These are phyloP conservation scores for Beroe forskalii DNA, from an alignment of 37 sponge, comb jelly and placozoan genomes.

Conservation along the genomic window DNA sequence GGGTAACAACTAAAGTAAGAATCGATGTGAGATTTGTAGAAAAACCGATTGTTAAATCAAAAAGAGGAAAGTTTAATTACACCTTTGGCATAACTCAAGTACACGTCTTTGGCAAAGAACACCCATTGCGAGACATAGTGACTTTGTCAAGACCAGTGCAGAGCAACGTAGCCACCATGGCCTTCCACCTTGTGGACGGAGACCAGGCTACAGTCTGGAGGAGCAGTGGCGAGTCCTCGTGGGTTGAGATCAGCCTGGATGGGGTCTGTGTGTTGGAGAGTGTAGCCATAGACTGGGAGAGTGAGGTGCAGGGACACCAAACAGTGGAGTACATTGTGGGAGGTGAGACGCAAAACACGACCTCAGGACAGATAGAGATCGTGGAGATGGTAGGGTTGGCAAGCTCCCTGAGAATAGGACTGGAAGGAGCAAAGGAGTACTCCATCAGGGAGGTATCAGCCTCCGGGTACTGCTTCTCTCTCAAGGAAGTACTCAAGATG, in stretches of 20 bases:
- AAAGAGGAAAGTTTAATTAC: background rate
- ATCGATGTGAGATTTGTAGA: background rate
- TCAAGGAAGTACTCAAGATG: background rate
- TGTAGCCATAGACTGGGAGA: background rate
- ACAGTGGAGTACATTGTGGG: background rate
- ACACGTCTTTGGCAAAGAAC: background rate
- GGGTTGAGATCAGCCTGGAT: background rate
- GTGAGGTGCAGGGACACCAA: background rate
- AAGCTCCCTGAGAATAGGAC: background rate
- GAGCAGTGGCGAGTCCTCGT: background rate
- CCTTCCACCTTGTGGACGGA: background rate
- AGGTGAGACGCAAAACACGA: background rate
- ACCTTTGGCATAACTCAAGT: background rate
- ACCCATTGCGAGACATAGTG: too few relatives aligned
- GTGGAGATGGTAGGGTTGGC: background rate
- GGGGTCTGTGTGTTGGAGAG: background rate
- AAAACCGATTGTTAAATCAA: too few relatives aligned
- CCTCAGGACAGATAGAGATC: background rate
- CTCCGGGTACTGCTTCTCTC: background rate
- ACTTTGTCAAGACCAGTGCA: background rate
- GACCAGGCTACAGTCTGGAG: background rate
- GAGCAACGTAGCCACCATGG: background rate
- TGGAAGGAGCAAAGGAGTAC: background rate
- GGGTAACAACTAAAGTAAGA: background rate
- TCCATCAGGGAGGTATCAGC: slow-evolving; percentile 8